Evolutionary conservation across 2,113 vertebrate species (phyloP), one percentile per base, ranked within the genome.

Genomic region (Lonchura striata): DNA sequence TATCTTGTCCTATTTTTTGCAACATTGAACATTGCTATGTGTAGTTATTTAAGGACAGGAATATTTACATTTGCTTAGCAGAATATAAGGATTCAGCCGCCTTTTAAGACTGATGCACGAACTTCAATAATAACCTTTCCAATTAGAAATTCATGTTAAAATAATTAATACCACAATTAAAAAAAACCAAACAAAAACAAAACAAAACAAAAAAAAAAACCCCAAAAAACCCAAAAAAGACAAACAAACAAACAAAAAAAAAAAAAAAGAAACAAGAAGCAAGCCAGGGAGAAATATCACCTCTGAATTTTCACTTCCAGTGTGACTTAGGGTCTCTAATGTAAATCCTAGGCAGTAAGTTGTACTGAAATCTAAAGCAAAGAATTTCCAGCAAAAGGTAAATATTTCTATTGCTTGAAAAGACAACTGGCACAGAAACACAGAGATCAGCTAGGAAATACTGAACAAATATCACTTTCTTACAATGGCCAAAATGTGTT

Each of bases 381-480:
- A 94, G 61, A 59, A 72, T 50, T 88, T 71, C 37, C 69, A 71
- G 25, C 60, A 83, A 71, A 87, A 91, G 15, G 31, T 52, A 79
- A 57, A 90, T 37, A 5, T 80, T 59, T 86, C 49, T 47, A 39
- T 46, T 37, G 9, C 72, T 89, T 92, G 50, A 81, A 56, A 70
- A 91, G 60, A 78, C 7, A 95, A 63, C 77, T 61, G 41, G 41
- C 7, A 11, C 33, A 90, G 44, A 90, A 83, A 77, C 33, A 10
- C 37, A 49, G 53, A 92, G 56, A 82, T 46, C 65, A 66, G 30
- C n/a, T 77, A 47, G 80, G n/a, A 97, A 94, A 92, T 59, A 68
- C 76, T 79, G 64, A 94, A 90, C 84, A 97, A 97, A 95, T 46
- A 97, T 23, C 77, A 56, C 39, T 65, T 96, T 90, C 85, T 64